Conservation (phyloP, 2,113 vertebrate genomes). For the Stercorarius parasiticus region DNA sequence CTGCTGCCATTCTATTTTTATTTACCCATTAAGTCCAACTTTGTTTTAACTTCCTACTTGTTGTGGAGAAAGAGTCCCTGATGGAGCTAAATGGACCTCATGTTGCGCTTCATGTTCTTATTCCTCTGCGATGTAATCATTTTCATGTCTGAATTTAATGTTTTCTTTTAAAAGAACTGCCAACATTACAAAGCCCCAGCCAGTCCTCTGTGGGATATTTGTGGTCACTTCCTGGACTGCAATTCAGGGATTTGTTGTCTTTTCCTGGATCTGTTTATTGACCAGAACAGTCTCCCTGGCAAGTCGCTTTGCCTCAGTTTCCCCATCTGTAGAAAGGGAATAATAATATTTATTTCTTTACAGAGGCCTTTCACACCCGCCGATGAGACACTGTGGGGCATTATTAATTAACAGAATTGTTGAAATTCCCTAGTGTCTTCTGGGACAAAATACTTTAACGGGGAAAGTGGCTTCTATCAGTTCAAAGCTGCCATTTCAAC, state of each 20-base stretch:
- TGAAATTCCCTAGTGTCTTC: not conserved
- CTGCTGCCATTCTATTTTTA: not conserved
- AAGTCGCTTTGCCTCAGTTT: not conserved
- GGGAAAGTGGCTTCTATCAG: not conserved
- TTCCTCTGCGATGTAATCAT: not conserved
- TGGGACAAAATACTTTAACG: not conserved
- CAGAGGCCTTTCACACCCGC: not conserved
- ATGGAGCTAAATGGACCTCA: not conserved
- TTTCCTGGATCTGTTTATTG: not conserved
- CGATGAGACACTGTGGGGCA: not conserved
- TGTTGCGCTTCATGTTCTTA: not conserved
- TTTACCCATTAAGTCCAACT: not conserved
- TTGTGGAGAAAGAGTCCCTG: not conserved
- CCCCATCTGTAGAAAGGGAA: not conserved
- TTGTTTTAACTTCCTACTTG: not conserved
- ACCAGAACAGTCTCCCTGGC: fast-evolving
- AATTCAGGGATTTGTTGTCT: not conserved
- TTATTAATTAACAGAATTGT: not conserved
- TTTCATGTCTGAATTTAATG: not conserved
- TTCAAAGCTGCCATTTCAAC: not conserved
- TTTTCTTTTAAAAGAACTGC: not conserved
- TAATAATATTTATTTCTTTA: not conserved
- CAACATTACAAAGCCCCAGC: not conserved
- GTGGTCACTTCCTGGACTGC: not conserved
- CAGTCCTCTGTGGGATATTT: not conserved